These are phyloP conservation scores for Elmis aenea DNA, from an alignment of 2,888 invertebrate genomes.

Conservation along the genomic window DNA sequence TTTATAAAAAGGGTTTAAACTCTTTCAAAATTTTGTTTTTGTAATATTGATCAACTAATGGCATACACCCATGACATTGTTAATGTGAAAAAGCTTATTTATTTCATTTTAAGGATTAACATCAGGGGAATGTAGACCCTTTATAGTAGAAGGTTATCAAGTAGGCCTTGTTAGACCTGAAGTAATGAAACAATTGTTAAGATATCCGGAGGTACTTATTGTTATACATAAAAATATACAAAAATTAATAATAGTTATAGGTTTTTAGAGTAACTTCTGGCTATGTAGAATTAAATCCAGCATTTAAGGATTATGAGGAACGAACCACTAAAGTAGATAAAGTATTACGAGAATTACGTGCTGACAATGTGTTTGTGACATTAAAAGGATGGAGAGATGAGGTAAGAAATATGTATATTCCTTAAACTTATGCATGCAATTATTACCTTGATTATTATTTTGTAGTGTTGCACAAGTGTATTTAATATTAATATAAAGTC, in stretches of 20 bases:
- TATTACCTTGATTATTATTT: background rate
- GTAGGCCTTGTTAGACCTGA: conserved; percentile 83
- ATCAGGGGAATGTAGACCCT: conserved; percentile 76
- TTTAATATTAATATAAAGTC: no score
- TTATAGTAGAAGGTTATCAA: conserved; percentile 83
- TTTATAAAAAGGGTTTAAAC: conserved; percentile 22
- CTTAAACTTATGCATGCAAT: background rate
- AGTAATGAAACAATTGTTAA: conserved; percentile 73
- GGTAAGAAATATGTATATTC: conserved; percentile 56
- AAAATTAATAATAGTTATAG: conserved; percentile 42
- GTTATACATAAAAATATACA: conserved; percentile 29
- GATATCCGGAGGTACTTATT: conserved; percentile 70
- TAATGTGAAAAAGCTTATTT: conserved; percentile 11
- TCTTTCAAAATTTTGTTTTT: conserved; percentile 13
- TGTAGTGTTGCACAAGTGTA: no score
- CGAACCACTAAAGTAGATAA: conserved; percentile 72
- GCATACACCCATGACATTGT: conserved; percentile 18
- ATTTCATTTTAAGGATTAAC: conserved; percentile 58
- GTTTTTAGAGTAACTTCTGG: conserved; percentile 68
- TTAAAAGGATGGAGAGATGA: conserved; percentile 92
- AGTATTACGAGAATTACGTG: conserved; percentile 70
- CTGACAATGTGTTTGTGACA: conserved; percentile 72
- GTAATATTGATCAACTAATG: conserved; percentile 17
- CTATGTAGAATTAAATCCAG: conserved; percentile 79
- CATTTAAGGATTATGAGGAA: conserved; percentile 79